Evolutionary conservation across 2,797 vertebrate species (phyloP), one percentile per base, ranked within the genome.

Genomic region (Dryobates pubescens): DNA sequence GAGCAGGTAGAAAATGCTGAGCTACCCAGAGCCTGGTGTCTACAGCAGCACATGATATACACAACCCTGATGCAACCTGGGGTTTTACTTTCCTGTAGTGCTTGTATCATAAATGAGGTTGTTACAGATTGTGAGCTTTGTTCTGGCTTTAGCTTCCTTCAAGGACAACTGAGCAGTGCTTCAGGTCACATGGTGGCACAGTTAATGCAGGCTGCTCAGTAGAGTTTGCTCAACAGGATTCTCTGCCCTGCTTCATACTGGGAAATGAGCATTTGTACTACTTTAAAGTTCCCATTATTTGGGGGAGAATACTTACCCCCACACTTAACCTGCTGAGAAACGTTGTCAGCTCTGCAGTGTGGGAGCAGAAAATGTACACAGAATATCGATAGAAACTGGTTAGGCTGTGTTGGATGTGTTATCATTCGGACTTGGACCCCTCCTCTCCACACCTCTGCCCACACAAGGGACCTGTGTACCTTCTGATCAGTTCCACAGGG

Each of bases 1-100:
- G 71, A 92, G 63, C 71, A 67, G 30, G 64, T n/a, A 18, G 56
- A 71, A 94, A 83, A 67, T 61, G 49, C 36, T 74, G 64, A 91
- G 72, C 74, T 91, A 12, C 53, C 22, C 36, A 20, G 3, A 51
- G 61, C 9, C 30, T 51, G 68, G 53, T 1, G 1, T 72, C n/a
- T n/a, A 22, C 70, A 38, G 47, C 53, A 72, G 56, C 27, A 53
- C 8, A 13, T 29, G 78, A 85, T 71, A n/a, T 17, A 45, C n/a
- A 29, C 22, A 70, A 15, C 29, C 36, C 49, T 9, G 0, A 5
- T 17, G 56, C 29, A 72, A 45, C 17, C 32, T 68, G 57, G 45
- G 53, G 32, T 4, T 73, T 92, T 86, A 27, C 49, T 85, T 86
- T 91, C 32, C 36, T 93, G 62, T 68, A 16, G 45, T n/a, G 41